These are phyloP conservation scores for Trogon melanurus DNA, from an alignment of 2,113 vertebrate species.

Conservation along the genomic window DNA sequence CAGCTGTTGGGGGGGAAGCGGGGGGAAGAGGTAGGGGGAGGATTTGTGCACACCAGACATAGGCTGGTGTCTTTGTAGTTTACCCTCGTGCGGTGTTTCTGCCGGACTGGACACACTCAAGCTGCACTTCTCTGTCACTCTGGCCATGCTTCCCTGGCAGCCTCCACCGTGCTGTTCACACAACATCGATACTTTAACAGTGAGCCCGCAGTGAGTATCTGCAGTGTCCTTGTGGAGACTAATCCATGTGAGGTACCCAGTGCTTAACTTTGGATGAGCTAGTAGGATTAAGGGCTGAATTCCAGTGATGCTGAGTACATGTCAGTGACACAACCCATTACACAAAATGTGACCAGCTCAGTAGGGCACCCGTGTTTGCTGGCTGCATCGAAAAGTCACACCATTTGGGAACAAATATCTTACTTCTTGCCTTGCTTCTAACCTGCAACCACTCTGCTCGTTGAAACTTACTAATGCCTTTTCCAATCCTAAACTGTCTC, in stretches of 20 bases:
- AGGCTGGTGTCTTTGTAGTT: no score
- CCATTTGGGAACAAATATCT: not conserved
- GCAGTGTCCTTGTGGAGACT: not conserved
- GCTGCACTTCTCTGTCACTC: fast-evolving
- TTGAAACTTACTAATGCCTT: not conserved
- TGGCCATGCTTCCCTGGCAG: not conserved
- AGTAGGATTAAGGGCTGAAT: not conserved
- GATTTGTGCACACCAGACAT: no score
- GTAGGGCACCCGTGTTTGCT: not conserved
- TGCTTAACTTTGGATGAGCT: not conserved
- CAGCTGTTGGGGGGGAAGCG: not conserved
- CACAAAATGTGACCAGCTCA: not conserved
- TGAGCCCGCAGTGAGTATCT: not conserved
- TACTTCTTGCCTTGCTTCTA: not conserved
- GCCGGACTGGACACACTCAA: no score
- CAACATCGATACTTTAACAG: not conserved
- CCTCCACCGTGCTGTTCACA: not conserved
- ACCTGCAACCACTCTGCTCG: not conserved
- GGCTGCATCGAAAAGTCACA: not conserved
- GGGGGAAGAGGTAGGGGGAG: no score
- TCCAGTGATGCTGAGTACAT: not conserved
- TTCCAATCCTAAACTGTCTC: not conserved
- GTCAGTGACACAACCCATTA: not conserved
- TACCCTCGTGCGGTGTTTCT: not conserved
- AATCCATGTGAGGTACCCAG: not conserved